These are phyloP conservation scores for Lycocerus yunnanus DNA, from an alignment of 2,888 invertebrate genomes.

Conservation along the genomic window DNA sequence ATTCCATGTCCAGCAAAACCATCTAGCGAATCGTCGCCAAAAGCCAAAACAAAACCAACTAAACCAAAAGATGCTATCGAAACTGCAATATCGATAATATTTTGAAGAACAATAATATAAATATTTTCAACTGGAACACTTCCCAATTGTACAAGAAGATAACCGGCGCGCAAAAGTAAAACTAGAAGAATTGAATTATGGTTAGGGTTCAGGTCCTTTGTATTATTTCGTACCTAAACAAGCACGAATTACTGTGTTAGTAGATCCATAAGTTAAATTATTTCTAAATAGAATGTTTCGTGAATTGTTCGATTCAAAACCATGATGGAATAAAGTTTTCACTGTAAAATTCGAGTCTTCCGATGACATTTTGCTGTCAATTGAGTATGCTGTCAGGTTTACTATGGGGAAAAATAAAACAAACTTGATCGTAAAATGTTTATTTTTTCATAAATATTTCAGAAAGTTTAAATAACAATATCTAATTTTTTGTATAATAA, in stretches of 20 bases:
- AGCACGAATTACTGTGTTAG: constrained; percentile 6
- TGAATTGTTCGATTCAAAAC: not conserved
- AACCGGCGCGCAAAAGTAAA: constrained; percentile 47
- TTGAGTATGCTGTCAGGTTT: not conserved
- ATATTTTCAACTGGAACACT: constrained; percentile 49
- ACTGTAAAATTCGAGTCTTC: not conserved
- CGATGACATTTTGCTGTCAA: not conserved
- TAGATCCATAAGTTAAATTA: constrained; percentile 1
- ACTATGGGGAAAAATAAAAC: not conserved
- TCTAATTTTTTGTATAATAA: constrained; percentile 17
- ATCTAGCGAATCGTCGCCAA: constrained; percentile 39
- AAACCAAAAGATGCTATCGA: constrained; percentile 44
- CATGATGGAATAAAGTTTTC: not conserved
- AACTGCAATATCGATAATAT: constrained; percentile 49
- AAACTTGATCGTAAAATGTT: constrained; percentile 22
- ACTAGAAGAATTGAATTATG: constrained; percentile 19
- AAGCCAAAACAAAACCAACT: constrained; percentile 46
- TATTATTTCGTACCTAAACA: constrained; percentile 6
- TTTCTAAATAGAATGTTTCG: not conserved
- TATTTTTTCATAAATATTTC: constrained; percentile 29
- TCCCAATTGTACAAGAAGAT: constrained; percentile 48
- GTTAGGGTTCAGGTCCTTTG: not conserved
- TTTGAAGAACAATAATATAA: constrained; percentile 50
- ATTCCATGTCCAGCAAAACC: constrained; percentile 44
- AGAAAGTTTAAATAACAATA: constrained; percentile 31